Percentiles rank a stretch among this genome's conserved stretches.
Evolutionary conservation across 2,797 vertebrate genomes (phyloP).

Genomic region (Strix occidentalis): DNA sequence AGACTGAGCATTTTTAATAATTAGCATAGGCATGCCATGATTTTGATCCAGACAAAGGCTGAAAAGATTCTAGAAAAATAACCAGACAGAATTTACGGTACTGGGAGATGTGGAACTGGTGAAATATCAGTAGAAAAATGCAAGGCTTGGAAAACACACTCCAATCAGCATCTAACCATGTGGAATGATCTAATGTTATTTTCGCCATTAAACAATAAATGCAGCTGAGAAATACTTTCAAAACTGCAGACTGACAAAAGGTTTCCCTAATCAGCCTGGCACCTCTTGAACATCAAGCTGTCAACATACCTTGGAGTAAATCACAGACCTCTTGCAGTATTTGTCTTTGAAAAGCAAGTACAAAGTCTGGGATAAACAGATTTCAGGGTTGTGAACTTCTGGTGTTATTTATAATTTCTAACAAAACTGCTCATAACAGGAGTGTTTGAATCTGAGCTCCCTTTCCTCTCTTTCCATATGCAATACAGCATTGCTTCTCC

Average conservation of each 20-base stretch:
- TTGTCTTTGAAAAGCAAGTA: neutral
- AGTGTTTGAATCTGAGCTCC: neutral
- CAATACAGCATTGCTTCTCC: neutral
- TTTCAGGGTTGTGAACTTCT: neutral
- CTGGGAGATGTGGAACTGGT: neutral
- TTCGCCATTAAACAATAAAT: neutral
- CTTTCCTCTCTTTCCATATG: neutral
- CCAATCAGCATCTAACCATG: neutral
- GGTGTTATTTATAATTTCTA: neutral
- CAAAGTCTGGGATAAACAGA: neutral
- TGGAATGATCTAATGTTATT: neutral
- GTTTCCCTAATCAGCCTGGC: neutral
- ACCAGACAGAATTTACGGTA: neutral
- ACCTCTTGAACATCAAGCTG: neutral
- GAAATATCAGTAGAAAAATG: neutral
- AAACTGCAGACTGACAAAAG: neutral
- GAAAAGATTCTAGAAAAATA: neutral
- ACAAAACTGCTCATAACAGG: neutral
- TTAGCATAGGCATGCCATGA: neutral
- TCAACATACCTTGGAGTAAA: neutral
- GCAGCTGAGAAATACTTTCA: slow-evolving; percentile 2
- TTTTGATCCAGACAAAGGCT: neutral
- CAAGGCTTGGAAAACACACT: neutral
- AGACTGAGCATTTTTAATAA: neutral
- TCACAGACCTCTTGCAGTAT: neutral